Evolutionary conservation across 2,113 vertebrate species (phyloP), one percentile per base, ranked within the genome.

Genomic region (Sterna hirundo): DNA sequence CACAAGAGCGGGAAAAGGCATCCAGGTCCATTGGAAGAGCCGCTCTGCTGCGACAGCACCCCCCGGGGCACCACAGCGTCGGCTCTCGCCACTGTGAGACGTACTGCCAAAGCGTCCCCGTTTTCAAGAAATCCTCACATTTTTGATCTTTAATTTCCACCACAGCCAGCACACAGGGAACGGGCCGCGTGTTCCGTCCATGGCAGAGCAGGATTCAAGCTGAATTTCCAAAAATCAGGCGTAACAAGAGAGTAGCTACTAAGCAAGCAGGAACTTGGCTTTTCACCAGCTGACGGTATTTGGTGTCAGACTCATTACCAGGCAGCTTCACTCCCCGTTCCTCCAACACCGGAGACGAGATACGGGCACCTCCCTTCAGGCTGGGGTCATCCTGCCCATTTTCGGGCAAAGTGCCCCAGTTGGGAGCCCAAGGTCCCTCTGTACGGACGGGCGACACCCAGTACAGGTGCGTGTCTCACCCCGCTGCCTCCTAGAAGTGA

Each of bases 41-140:
- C 65, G 80, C 64, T 36, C 40, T 13, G 44, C 71, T n/a, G 44
- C 4, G 38, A 11, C 71, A 32, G 25, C 55, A 9, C 72, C 13
- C 3, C 49, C 5, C 1, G 0, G 57, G 29, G 7, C 5, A 34
- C 4, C 25, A 32, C 3, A 0, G 38, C 8, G 4, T 15, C 54
- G 57, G 7, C 1, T 47, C 38, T 1, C 23, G 19, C 64, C 14
- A 0, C 8, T 23, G 71, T 5, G 40, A 66, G 19, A 40, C 2
- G 36, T 4, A 5, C 52, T 40, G 40, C 58, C 36, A 0, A 21
- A 38, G 9, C 6, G 15, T 3, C 17, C 34, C 6, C 17, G 4
- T 18, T n/a, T 71, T 3, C 74, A 75, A 82, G 34, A 68, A 71
- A 46, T 25, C 47, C 1, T 65, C 62, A 7, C 20, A 4, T 8